Percentiles rank a stretch among this genome's conserved stretches.
phyloP scores from a whole-genome alignment of 2,113 vertebrate species.

The Tenebrosternarchus preto region DNA sequence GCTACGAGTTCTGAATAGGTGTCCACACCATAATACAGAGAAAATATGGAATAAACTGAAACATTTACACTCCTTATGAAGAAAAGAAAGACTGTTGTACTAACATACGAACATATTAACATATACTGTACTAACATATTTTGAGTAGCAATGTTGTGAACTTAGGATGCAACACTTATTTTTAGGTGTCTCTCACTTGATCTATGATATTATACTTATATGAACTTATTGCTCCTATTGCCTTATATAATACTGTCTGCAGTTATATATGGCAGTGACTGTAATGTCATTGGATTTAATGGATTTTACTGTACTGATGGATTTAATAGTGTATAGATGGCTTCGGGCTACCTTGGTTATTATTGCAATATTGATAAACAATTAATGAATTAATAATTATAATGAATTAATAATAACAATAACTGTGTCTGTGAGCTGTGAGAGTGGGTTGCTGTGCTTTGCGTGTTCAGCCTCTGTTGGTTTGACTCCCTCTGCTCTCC shows the following conservation, averaged over 20 bases:
- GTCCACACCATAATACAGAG: constrained; percentile 19
- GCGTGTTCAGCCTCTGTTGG: neutral
- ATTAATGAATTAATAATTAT: no score
- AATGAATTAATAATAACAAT: no score
- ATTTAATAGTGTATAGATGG: neutral
- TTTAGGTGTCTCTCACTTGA: no score
- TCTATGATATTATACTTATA: no score
- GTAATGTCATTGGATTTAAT: no score
- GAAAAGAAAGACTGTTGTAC: neutral
- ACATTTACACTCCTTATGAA: neutral
- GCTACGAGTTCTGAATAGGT: constrained; percentile 43
- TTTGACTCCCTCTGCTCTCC: neutral
- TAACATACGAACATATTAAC: no score
- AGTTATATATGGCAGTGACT: no score
- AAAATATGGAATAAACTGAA: neutral
- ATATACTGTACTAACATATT: neutral
- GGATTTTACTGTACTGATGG: no score
- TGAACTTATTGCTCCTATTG: no score
- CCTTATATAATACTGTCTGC: no score
- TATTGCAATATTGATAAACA: neutral
- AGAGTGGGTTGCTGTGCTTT: neutral
- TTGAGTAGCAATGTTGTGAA: no score
- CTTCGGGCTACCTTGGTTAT: neutral
- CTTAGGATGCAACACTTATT: no score
- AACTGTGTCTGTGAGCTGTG: neutral